Evolutionary conservation across 2,113 vertebrate genomes (phyloP), one percentile per base, ranked within the genome.

Genomic region (Nestor notabilis): DNA sequence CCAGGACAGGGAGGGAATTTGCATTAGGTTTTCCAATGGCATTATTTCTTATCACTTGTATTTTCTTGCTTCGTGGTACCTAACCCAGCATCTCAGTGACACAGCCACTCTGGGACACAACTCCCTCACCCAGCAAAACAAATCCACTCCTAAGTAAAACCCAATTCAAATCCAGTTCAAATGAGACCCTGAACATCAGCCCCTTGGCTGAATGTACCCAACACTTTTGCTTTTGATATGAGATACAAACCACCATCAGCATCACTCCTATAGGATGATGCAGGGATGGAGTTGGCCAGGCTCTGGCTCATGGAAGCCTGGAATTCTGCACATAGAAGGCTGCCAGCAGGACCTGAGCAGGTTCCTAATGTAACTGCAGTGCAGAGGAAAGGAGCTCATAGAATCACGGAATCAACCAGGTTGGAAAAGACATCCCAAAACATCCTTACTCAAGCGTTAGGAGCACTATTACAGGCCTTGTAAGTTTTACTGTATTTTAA

Each of bases 381-480:
- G 11, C 16, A 33, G 53, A 41, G 58, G 37, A 27, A 27, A 49
- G 29, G 9, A 35, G 52, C 25, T 43, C 8, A 5, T 33, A 35
- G 56, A 35, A 35, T 35, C 56, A 58, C 24, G 56, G 33, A 23
- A n/a, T 35, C 33, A 58, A 9, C 56, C 33, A 35, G 56, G 21
- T 21, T 35, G 56, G 56, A 58, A 58, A 58, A 35, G 33, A 35
- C 55, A 41, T 4, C 52, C 44, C 18, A 0, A 39, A 43, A 47
- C 33, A 23, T 3, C 44, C 1, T 3, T 50, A 1, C 33, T 35
- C 20, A 6, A 92, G 56, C 44, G 56, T 35, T 6, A 15, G 49
- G 23, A 78, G 33, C 0, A 0, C 1, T 1, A 8, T 3, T 21
- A 23, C 53, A 66, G 14, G 69, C 47, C 87, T 43, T 11, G 33